Conservation (phyloP, 2,888 invertebrate species). For the Cephus spinipes region DNA sequence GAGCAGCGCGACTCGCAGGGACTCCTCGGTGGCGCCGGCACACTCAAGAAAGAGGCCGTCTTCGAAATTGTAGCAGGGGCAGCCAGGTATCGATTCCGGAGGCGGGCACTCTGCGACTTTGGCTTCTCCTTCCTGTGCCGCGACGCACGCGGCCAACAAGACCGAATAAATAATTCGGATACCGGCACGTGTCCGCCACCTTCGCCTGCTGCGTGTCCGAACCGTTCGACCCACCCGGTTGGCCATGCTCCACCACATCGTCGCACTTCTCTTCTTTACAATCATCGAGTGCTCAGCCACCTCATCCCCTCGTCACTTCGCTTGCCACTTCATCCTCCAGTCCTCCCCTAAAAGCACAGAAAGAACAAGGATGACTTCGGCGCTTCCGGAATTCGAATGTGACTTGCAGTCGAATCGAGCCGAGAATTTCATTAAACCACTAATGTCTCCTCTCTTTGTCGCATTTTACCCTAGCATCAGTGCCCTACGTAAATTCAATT, state of each 20-base stretch:
- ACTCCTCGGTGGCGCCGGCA: conserved; percentile 82
- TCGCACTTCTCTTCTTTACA: not conserved
- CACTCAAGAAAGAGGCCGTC: conserved; percentile 92
- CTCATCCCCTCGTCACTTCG: not conserved
- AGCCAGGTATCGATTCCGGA: conserved; percentile 81
- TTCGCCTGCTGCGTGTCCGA: conserved; percentile 61
- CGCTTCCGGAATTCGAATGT: no score
- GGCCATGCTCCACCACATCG: not conserved
- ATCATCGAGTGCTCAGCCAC: not conserved
- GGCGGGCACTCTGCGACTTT: conserved; percentile 75
- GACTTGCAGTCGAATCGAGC: no score
- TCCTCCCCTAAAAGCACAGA: not conserved
- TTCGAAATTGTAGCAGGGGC: conserved; percentile 93
- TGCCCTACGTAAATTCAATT: conserved; percentile 54
- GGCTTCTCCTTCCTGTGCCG: conserved; percentile 53
- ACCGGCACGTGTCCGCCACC: conserved; percentile 50
- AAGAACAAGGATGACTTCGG: not conserved
- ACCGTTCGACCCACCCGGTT: not conserved
- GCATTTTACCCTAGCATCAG: conserved; percentile 38
- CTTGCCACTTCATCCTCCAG: not conserved
- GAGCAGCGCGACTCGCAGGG: conserved; percentile 78
- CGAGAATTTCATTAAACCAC: no score
- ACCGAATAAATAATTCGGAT: conserved; percentile 48
- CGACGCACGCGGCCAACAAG: conserved; percentile 54
- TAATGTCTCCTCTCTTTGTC: not conserved